A percentile compares a stretch with the other conserved stretches of the same genome.
phyloP scores from a whole-genome alignment of 2,888 invertebrate species.

The Gibbula magus region DNA sequence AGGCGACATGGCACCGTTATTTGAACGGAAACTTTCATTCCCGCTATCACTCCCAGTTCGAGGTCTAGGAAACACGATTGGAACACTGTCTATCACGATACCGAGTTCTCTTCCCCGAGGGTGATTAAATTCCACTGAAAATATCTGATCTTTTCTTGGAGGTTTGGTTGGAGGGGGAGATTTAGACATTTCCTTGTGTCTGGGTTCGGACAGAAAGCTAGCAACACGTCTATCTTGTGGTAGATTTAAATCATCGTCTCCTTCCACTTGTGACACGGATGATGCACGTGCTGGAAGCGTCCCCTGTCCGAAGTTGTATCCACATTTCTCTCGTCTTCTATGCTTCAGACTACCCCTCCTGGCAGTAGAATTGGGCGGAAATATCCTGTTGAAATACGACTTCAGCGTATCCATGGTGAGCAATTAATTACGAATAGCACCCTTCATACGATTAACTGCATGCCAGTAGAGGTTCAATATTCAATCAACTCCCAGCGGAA shows the following conservation, averaged over 20 bases:
- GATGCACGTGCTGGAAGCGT: constrained; percentile 39
- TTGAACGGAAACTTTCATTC: constrained; percentile 1
- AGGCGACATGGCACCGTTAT: constrained; percentile 16
- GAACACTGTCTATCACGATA: constrained; percentile 53
- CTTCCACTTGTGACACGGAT: constrained; percentile 44
- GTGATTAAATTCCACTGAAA: constrained; percentile 54
- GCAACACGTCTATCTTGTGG: neutral
- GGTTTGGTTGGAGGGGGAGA: constrained; percentile 65
- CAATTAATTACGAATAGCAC: too few relatives aligned
- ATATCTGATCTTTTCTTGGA: constrained; percentile 64
- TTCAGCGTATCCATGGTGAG: constrained; percentile 62
- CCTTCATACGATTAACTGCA: too few relatives aligned
- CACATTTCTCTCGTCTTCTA: constrained; percentile 17
- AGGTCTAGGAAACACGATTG: constrained; percentile 23
- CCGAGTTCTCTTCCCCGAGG: constrained; percentile 52
- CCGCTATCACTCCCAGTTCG: constrained; percentile 25
- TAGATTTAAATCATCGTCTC: constrained; percentile 18
- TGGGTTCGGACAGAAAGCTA: neutral
- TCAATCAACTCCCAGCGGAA: too few relatives aligned
- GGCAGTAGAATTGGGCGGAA: constrained; percentile 38
- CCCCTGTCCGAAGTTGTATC: constrained; percentile 2
- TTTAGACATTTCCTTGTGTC: constrained; percentile 32
- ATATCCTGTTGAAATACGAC: constrained; percentile 60
- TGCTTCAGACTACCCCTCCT: constrained; percentile 49
- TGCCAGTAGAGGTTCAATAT: too few relatives aligned